Conservation (phyloP, 2,888 invertebrate genomes). For the Drosophila mimica region DNA sequence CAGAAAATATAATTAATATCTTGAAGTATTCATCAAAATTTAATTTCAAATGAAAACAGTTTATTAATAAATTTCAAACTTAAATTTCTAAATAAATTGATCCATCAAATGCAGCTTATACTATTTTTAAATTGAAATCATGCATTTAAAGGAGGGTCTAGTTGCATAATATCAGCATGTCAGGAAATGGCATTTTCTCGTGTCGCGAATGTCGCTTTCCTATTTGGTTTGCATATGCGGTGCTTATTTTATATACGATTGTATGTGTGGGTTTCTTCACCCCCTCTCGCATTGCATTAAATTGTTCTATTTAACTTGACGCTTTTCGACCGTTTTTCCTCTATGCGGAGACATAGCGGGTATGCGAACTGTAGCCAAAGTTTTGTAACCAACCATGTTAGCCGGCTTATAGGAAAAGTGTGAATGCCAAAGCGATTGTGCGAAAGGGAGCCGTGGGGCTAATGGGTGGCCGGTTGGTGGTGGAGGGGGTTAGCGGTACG, state of each 20-base stretch:
- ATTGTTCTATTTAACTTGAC: slow-evolving; percentile 44
- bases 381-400: slow-evolving; percentile 31
- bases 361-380: slow-evolving; percentile 36
- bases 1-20: not conserved
- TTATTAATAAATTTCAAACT: not conserved
- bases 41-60: not conserved
- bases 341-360: slow-evolving; percentile 36
- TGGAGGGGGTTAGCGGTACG: not conserved
- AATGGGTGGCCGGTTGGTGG: not conserved
- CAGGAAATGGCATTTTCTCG: slow-evolving; percentile 20
- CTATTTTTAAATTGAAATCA: slow-evolving; percentile 14
- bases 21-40: not conserved
- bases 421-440: slow-evolving; percentile 39
- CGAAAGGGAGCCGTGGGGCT: not conserved
- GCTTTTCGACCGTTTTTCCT: slow-evolving; percentile 28
- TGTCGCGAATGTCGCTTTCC: slow-evolving; percentile 1
- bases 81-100: not conserved
- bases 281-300: slow-evolving; percentile 17
- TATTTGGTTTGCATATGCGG: slow-evolving; percentile 14
- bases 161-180: slow-evolving; percentile 21
- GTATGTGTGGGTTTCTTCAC: not conserved
- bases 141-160: slow-evolving; percentile 1
- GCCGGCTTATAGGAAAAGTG: slow-evolving; percentile 45
- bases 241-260: slow-evolving; percentile 23
- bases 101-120: not conserved